A percentile compares a stretch with the other conserved stretches of the same genome.
Evolutionary conservation across 2,888 invertebrate species (phyloP).

Genomic region (Perizoma affinitatum): DNA sequence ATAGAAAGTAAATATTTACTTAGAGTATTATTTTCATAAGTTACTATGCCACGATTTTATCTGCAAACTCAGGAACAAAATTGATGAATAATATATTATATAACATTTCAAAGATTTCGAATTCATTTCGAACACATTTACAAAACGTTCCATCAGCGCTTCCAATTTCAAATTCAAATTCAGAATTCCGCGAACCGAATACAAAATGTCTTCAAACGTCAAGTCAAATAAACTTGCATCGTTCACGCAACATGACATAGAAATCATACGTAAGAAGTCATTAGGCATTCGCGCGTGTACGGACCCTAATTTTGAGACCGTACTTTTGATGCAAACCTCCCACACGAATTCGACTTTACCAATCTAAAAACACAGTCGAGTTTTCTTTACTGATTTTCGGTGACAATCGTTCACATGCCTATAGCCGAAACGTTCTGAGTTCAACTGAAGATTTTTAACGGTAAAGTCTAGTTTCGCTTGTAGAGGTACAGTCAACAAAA

Average conservation of each 20-base stretch:
- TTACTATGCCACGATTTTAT: no score
- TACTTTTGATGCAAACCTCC: slow-evolving; percentile 48
- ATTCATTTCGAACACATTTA: slow-evolving; percentile 22
- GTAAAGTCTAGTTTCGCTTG: slow-evolving; percentile 44
- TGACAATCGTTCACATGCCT: slow-evolving; percentile 76
- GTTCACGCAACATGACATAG: slow-evolving; percentile 76
- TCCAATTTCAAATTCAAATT: slow-evolving; percentile 46
- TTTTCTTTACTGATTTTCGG: slow-evolving; percentile 37
- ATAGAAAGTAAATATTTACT: no score
- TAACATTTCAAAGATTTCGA: no score
- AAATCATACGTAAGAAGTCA: slow-evolving; percentile 80
- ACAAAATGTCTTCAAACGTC: slow-evolving; percentile 58
- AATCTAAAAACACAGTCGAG: slow-evolving; percentile 39
- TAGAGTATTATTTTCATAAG: no score
- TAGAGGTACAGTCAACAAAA: slow-evolving; percentile 67
- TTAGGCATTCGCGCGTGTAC: slow-evolving; percentile 73
- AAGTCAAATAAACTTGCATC: slow-evolving; percentile 70
- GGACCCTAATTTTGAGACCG: slow-evolving; percentile 66
- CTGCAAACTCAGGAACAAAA: neutral
- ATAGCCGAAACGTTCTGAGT: slow-evolving; percentile 31
- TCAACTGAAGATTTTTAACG: slow-evolving; percentile 28
- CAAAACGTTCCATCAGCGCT: slow-evolving; percentile 25
- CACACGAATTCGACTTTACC: slow-evolving; percentile 44
- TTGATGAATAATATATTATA: no score
- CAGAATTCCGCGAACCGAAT: slow-evolving; percentile 40